Evolutionary conservation across 2,113 vertebrate species (phyloP), one percentile per base, ranked within the genome.

Genomic region (Trachemys scripta): DNA sequence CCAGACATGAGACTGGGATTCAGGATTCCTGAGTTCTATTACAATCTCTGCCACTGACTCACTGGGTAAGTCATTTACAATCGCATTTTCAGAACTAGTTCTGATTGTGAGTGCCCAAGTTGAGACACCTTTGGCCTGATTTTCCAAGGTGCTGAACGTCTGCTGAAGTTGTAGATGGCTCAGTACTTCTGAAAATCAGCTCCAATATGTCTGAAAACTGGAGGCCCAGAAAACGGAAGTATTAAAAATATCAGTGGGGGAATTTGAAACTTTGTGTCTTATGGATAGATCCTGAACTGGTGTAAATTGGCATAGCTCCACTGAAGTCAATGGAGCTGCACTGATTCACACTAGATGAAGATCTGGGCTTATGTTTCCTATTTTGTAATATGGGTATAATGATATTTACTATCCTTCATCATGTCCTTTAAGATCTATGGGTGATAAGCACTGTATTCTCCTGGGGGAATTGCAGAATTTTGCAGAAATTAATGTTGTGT

Each of bases 331-430:
- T 72, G 84, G 38, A 91, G 69, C 14, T 1, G 51, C n/a, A 89
- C 13, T 3, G 22, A 38, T 80, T 65, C 54, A 89, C 25, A 31
- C 53, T 65, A 93, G 83, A n/a, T 6, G 92, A 92, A 56, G 53
- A 88, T 27, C 3, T 88, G 27, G 4, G 90, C 92, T 96, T 88
- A 79, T 82, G 79, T 91, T 93, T 90, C 47, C 85, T 88, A 35
- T 72, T 81, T 45, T 27, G 35, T 51, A 8, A 13, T 84, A 75
- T 59, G 87, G 93, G 42, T 85, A 11, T n/a, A 80, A 85, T 27
- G 75, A 84, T 85, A 88, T 92, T 93, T 95, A 94, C 54, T 20
- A 9, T 84, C 81, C 47, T 96, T 88, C 92, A 31, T 84, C 90
- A 86, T 38, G 57, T 81, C 50, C 83, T 87, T 92, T 87, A 11